Evolutionary conservation across 2,797 vertebrate genomes (phyloP).

Genomic region (Telmatherina bonti): DNA sequence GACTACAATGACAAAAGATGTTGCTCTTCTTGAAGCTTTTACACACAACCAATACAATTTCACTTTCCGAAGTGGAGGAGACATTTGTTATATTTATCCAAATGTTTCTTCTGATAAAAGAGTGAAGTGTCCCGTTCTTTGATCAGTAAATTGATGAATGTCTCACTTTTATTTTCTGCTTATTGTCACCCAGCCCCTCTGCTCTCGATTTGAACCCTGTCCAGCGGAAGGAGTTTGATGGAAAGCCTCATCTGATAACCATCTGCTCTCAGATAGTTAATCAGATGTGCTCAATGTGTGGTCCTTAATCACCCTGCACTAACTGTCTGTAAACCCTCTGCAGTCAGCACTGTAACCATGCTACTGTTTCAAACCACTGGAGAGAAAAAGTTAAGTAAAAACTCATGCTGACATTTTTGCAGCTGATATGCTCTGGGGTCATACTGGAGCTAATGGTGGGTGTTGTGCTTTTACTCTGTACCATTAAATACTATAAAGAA

Average conservation of each 20-base stretch:
- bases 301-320: slow-evolving; percentile 68
- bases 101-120: neutral
- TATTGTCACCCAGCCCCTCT: slow-evolving; percentile 25
- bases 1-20: too few species aligned
- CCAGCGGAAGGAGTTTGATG: slow-evolving; percentile 68
- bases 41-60: slow-evolving; percentile 2
- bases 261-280: slow-evolving; percentile 77
- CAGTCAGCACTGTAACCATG: slow-evolving; percentile 14
- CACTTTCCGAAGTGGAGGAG: fast-evolving
- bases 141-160: neutral
- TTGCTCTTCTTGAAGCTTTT: neutral
- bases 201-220: slow-evolving; percentile 63
- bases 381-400: neutral
- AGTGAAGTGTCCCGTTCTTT: neutral
- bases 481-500: slow-evolving; percentile 6
- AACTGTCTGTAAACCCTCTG: slow-evolving; percentile 41
- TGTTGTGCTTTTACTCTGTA: neutral
- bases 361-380: neutral
- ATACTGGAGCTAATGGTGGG: slow-evolving; percentile 1
- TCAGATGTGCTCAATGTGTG: slow-evolving; percentile 65
- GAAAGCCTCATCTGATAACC: slow-evolving; percentile 76
- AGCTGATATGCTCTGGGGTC: neutral
- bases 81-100: neutral
- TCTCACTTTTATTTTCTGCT: slow-evolving; percentile 40
- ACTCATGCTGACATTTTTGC: neutral